Conservation (phyloP, 2,113 vertebrate species). For the Callospermophilus lateralis region DNA sequence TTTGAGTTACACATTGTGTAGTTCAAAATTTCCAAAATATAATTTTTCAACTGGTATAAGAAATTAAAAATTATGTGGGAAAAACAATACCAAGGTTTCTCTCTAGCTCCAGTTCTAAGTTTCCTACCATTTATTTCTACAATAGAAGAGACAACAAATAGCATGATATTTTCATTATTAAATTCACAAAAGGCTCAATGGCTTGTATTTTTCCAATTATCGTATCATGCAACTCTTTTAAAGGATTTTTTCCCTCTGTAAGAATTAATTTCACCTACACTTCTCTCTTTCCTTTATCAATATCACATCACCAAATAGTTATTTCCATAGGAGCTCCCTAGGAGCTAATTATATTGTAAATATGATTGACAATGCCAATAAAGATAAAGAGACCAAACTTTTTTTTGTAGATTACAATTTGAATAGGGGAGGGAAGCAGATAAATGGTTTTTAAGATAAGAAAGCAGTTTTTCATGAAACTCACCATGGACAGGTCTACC, state of each 20-base stretch:
- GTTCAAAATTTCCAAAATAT: not conserved
- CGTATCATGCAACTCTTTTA: not conserved
- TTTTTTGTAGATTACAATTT: not conserved
- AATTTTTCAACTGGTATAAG: not conserved
- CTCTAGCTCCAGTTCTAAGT: not conserved
- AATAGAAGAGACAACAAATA: not conserved
- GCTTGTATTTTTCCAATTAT: not conserved
- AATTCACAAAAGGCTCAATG: not conserved
- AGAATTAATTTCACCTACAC: not conserved
- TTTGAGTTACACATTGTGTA: too few species aligned
- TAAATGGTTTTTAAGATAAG: not conserved
- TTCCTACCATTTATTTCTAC: not conserved
- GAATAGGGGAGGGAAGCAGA: not conserved
- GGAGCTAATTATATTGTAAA: not conserved
- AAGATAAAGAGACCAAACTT: not conserved
- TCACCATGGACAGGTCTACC: not conserved
- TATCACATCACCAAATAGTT: not conserved
- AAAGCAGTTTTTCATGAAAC: slow-evolving; percentile 1
- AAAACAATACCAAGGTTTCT: not conserved
- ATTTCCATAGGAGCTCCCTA: not conserved
- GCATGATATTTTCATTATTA: not conserved
- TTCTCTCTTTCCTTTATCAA: not conserved
- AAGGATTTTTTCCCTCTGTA: not conserved
- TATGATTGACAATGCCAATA: not conserved
- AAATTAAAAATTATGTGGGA: not conserved